Conservation (phyloP, 2,113 vertebrate genomes). For the Gobiocypris rarus region DNA sequence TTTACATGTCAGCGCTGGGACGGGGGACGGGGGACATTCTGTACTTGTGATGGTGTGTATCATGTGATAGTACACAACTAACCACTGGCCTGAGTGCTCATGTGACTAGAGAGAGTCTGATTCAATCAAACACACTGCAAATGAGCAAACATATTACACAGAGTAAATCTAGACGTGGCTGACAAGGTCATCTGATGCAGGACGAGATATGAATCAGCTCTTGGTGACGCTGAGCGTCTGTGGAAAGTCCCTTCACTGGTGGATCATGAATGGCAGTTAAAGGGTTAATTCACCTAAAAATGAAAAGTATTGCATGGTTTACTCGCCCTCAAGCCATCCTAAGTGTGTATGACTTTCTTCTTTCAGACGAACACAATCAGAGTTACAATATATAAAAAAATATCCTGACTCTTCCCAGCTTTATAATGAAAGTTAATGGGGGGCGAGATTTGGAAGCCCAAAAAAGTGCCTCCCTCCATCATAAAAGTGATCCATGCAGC, state of each 20-base stretch:
- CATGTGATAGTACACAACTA: neutral
- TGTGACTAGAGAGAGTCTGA: neutral
- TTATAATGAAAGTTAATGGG: too few species aligned
- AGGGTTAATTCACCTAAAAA: too few species aligned
- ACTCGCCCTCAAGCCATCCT: too few species aligned
- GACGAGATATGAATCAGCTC: neutral
- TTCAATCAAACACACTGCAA: neutral
- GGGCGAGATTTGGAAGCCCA: too few species aligned
- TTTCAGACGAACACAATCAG: too few species aligned
- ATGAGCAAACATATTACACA: neutral
- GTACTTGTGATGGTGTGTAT: constrained; percentile 43
- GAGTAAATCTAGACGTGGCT: neutral
- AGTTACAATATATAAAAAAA: too few species aligned
- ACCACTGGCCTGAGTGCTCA: neutral
- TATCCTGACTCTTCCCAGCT: too few species aligned
- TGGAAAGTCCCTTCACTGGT: neutral
- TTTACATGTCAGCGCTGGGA: constrained; percentile 35
- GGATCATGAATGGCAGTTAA: neutral
- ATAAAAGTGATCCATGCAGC: too few species aligned
- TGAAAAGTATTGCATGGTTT: too few species aligned
- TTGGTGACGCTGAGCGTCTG: neutral
- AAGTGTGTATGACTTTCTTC: too few species aligned
- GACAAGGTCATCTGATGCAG: neutral
- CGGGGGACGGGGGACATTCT: constrained; percentile 52
- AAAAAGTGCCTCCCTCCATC: too few species aligned